Evolutionary conservation across 2,797 vertebrate species (phyloP), one percentile per base, ranked within the genome.

Genomic region (Poecilia velifera): DNA sequence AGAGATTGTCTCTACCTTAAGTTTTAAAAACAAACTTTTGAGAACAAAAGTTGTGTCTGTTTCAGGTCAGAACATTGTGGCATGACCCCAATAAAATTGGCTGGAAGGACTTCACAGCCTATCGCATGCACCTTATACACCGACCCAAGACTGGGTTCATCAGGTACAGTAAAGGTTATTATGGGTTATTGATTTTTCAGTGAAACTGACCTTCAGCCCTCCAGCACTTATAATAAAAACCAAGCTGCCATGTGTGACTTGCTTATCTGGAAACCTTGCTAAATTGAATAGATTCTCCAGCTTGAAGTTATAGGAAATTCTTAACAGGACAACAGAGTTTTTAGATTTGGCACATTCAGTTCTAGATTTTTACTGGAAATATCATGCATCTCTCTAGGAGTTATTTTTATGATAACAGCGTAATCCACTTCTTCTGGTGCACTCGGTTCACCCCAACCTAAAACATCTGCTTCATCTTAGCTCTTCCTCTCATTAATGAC

Each of bases 61-160:
- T 78, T 72, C 86, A 99, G 98, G 98, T 99, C 47, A 96, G 95
- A 75, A 99, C 98, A 0, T 91, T 99, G 46, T 99, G 98, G 98
- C 98, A 99, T 0, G 98, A 99, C 89, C 97, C 98, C 79, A 98
- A 97, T 89, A 98, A 98, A 84, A 95, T 97, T 13, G 98, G 98
- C 82, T 99, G 98, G 98, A 99, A 97, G 88, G 97, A 98, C 94
- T 99, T 94, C 88, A 99, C 98, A 0, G 97, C 98, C 41, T 99
- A 99, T 87, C 95, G 98, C 88, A 97, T 98, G 96, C 98, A 99
- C 87, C 97, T 99, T 73, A 96, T 96, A 84, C 98, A 99, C 87
- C 96, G 98, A 78, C 98, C 98, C 76, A 98, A 97, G 94, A 99
- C 98, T 0, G 98, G 98, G 66, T 97, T 97, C 90, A 99, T 99